phyloP scores from a whole-genome alignment of 2,113 vertebrate genomes.

The Callocephalon fimbriatum region DNA sequence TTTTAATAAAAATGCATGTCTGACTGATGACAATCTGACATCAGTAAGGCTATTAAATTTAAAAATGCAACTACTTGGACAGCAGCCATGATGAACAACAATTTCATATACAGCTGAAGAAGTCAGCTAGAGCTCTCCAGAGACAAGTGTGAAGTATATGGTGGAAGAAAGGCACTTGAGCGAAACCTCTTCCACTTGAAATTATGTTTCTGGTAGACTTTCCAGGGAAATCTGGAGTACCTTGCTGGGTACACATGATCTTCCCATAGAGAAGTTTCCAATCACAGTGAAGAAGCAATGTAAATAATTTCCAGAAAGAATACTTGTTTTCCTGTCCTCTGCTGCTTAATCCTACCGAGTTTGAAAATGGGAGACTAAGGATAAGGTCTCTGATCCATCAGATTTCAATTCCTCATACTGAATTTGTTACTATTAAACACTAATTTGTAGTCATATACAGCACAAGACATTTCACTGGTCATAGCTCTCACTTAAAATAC shows the following conservation, averaged over 20 bases:
- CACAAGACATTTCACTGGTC: neutral
- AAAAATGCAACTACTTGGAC: neutral
- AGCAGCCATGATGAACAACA: neutral
- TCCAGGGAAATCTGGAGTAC: neutral
- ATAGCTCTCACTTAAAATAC: neutral
- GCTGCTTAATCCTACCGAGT: neutral
- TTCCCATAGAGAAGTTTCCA: neutral
- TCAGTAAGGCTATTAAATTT: neutral
- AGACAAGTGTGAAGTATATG: neutral
- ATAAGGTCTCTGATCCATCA: neutral
- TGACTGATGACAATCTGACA: neutral
- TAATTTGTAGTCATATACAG: neutral
- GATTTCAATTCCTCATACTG: neutral
- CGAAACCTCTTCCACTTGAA: neutral
- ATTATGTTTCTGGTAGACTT: neutral
- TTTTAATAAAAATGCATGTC: neutral
- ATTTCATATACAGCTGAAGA: neutral
- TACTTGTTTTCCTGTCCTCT: neutral
- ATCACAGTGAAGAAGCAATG: neutral
- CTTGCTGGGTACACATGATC: neutral
- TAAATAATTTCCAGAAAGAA: neutral
- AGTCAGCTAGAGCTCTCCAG: neutral
- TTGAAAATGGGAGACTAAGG: neutral
- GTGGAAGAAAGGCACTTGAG: neutral
- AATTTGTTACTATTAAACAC: neutral